Percentiles rank a stretch among this genome's conserved stretches.
Conservation (phyloP, 2,113 vertebrate genomes). For the Macquaria ambigua region DNA sequence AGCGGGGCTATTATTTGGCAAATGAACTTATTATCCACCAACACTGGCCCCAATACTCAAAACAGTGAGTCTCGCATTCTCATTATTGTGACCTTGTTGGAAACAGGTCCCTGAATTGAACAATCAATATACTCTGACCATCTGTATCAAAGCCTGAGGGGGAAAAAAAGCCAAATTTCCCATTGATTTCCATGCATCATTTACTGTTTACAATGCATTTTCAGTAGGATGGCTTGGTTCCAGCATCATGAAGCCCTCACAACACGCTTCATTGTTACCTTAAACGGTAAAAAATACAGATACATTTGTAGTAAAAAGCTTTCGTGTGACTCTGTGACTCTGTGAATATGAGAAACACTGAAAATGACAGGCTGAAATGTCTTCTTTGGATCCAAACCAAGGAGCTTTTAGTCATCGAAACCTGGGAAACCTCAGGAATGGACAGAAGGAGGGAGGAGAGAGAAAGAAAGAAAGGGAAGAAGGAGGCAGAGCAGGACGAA, state of each 20-base stretch:
- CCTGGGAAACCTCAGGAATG: conserved; percentile 67
- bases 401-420: conserved; percentile 62
- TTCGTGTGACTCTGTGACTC: neutral
- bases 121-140: conserved; percentile 15
- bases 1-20: conserved; percentile 14
- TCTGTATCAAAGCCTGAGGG: conserved; percentile 30
- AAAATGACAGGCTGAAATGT: conserved; percentile 61
- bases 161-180: conserved; percentile 17
- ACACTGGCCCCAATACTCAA: neutral
- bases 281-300: conserved; percentile 27
- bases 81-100: conserved; percentile 39
- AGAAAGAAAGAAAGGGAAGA: conserved; percentile 24
- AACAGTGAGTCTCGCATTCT: conserved; percentile 15
- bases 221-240: conserved; percentile 15
- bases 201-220: conserved; percentile 41
- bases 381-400: conserved; percentile 64
- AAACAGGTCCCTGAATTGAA: conserved; percentile 35
- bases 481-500: conserved; percentile 43
- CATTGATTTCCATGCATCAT: conserved; percentile 32
- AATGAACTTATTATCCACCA: conserved; percentile 28
- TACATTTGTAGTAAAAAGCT: conserved; percentile 23
- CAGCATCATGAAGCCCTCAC: conserved; percentile 21
- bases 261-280: conserved; percentile 32
- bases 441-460: conserved; percentile 39
- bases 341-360: conserved; percentile 37